Evolutionary conservation across 2,113 vertebrate species (phyloP), one percentile per base, ranked within the genome.

Genomic region (Apus apus): DNA sequence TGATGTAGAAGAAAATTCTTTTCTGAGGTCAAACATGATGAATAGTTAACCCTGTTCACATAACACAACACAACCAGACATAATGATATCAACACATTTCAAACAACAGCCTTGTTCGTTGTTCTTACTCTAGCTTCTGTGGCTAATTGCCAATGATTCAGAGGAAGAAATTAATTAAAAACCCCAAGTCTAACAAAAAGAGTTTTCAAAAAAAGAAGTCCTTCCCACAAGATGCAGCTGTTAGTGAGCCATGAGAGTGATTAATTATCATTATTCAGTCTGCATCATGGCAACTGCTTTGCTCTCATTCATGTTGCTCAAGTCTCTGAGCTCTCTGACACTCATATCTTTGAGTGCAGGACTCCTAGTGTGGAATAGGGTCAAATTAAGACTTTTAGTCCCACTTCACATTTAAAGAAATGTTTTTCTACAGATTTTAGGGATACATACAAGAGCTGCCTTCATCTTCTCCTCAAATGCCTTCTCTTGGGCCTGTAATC

Each of bases 391-490:
- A 82, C 19, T 53, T 76, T n/a, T 43, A 81, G 27, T 60, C 38
- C 48, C 32, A 91, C 25, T 16, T 62, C 27, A 48, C 27, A 34
- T 19, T 64, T 40, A 43, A 10, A 67, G 18, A 94, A 93, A 76
- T 15, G 14, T 21, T n/a, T 36, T 74, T 57, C 53, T 91, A 36
- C 7, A 22, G 9, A 18, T 50, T 85, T 92, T 22, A 89, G 66
- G 38, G 78, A 83, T 64, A 97, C 98, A 93, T 97, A 99, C 99
- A 97, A 98, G 98, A 85, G 98, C 98, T 81, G 96, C 96, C 89
- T 97, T 98, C 96, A 99, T 96, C 95, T 98, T 97, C 80, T 98
- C 97, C 85, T 97, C 96, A 61, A 98, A 95, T 11, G 85, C 90
- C 60, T 91, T 93, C 81, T 98, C 98, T 82, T 94, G 97, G 15